Base-by-base conservation (phyloP, 2,797 vertebrate species). In the Poecilia gillii region DNA sequence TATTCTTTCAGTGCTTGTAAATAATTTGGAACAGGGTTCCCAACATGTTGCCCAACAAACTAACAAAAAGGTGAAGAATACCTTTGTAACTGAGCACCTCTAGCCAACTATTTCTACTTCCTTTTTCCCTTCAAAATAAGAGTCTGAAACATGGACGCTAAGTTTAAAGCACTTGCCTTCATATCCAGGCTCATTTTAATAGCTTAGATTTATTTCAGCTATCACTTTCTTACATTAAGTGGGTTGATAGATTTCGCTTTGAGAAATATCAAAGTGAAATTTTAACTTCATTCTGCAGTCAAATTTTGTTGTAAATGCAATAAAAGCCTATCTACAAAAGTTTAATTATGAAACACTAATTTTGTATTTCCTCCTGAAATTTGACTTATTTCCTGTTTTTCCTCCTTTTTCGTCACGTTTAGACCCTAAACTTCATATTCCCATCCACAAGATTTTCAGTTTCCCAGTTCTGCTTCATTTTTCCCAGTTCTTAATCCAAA, bases 381-480 rank as follows among this genome's bases (percentile, higher is more conserved):
- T 53, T 78, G 4, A 3, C 23, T 57, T n/a, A 41, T 43, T 72
- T 39, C 39, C 1, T 2, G 1, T 46, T 43, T 0, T 57, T 75
- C 77, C 49, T 73, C 46, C 75, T 80, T 75, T 73, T 78, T 25
- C 47, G 39, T 36, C n/a, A 16, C 78, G 70, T 82, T 77, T 62
- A 76, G 59, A 78, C 39, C 41, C 47, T 25, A 33, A 20, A 49
- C 6, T 47, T 79, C 16, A 2, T 43, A 55, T n/a, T 68, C 66
- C 39, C 20, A 75, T 81, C 25, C 41, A 71, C 68, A 83, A 82
- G 47, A 4, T 46, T 68, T 36, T 82, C 71, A 77, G 80, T 55
- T 46, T 76, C 59, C 36, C 57, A 6, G 62, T 73, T 62, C 36
- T 49, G 74, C 39, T 4, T 53, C 14, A 46, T 49, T 71, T 59